Evolutionary conservation across 2,113 vertebrate genomes (phyloP), one percentile per base, ranked within the genome.

Genomic region (Miniopterus natalensis): DNA sequence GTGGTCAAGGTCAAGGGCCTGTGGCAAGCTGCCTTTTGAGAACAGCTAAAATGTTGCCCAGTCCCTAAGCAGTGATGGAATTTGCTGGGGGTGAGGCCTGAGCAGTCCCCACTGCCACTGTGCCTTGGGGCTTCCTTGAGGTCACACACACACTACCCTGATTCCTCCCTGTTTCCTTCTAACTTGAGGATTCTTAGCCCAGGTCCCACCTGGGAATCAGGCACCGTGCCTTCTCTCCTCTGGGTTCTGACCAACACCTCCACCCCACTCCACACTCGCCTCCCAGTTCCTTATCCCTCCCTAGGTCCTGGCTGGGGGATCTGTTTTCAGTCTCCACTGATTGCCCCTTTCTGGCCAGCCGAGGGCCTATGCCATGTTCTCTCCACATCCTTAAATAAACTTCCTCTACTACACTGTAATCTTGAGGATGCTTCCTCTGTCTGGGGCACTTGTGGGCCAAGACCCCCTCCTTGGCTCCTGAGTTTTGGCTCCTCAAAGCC

Each of bases 381-480:
- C 55, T 29, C 83, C 94, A 86, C 94, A 95, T 95, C 97, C n/a
- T 2, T 92, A 97, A 98, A 98, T 98, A 98, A 97, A 98, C 96
- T 70, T 94, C 94, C 95, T 96, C 53, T n/a, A 1, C 87, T 21
- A 6, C 96, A 70, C 96, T 98, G 80, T 98, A 96, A 98, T 98
- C 96, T 97, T 40, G 74, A 88, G 85, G 90, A 27, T 23, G 71
- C 71, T 75, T 78, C 96, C 84, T 77, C 66, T 8, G 47, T 87
- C 91, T 31, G 14, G 89, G 79, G 59, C 83, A 8, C 79, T 75
- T 4, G 25, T 0, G n/a, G 77, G 63, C 89, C 81, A 14, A n/a
- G 40, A 84, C 47, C 45, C 61, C 79, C 3, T 68, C 45, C 25
- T 31, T 53, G 73, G 66, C 55, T 66, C 57, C 47, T 1, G 29